Evolutionary conservation across 2,113 vertebrate genomes (phyloP).

Genomic region (Zosterops pallidus): DNA sequence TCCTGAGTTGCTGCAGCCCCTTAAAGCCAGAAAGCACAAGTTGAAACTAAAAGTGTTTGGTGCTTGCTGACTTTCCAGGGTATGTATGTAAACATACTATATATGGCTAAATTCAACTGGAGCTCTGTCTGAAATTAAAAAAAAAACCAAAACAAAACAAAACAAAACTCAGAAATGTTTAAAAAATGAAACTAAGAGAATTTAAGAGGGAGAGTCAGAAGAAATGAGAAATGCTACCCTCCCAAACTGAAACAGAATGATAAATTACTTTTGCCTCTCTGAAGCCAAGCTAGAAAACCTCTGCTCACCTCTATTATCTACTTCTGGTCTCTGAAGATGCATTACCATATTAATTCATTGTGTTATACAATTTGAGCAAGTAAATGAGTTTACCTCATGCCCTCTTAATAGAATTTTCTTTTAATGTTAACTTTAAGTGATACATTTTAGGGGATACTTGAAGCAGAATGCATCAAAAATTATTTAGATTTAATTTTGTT

Average conservation of each 20-base stretch:
- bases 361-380: conserved; percentile 75
- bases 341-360: conserved; percentile 83
- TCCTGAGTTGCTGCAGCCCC: neutral
- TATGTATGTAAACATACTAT: neutral
- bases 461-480: conserved; percentile 72
- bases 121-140: neutral
- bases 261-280: conserved; percentile 77
- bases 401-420: conserved; percentile 79
- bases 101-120: neutral
- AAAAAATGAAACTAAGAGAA: conserved; percentile 38
- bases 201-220: conserved; percentile 36
- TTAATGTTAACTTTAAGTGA: conserved; percentile 75
- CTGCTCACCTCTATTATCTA: conserved; percentile 82
- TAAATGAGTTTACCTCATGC: conserved; percentile 77
- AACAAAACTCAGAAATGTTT: neutral
- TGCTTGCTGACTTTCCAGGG: neutral
- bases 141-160: neutral
- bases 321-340: conserved; percentile 76
- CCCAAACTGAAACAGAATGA: conserved; percentile 73
- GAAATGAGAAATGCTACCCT: conserved; percentile 74
- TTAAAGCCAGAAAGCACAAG: neutral
- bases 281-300: conserved; percentile 71
- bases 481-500: conserved; percentile 77
- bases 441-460: conserved; percentile 61
- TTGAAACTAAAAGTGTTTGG: neutral